Evolutionary conservation across 2,113 vertebrate species (phyloP).

Genomic region (Plectropomus leopardus): DNA sequence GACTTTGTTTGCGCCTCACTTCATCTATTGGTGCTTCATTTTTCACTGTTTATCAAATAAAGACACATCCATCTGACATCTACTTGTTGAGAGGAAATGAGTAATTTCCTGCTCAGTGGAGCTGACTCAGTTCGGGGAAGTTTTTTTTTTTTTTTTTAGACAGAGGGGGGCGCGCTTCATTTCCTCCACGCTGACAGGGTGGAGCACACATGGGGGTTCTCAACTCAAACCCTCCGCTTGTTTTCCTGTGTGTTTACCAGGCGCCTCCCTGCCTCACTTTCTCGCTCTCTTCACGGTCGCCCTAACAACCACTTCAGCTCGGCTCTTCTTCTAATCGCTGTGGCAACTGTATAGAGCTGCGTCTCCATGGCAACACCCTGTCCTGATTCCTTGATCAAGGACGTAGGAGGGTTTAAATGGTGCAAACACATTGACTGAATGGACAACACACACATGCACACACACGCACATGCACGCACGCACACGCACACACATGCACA

Average conservation of each 20-base stretch:
- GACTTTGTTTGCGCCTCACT: neutral
- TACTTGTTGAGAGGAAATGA: conserved; percentile 49
- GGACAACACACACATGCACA: conserved; percentile 38
- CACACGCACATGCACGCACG: neutral
- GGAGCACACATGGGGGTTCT: conserved; percentile 20
- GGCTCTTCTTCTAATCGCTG: conserved; percentile 77
- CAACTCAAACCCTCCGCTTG: conserved; percentile 51
- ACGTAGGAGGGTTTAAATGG: conserved; percentile 66
- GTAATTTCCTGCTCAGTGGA: conserved; percentile 56
- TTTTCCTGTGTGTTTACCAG: conserved; percentile 54
- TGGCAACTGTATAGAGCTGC: conserved; percentile 81
- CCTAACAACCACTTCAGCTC: conserved; percentile 82
- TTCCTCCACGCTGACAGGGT: conserved; percentile 31
- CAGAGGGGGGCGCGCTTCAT: neutral
- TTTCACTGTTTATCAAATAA: conserved; percentile 42
- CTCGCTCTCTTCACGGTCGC: conserved; percentile 67
- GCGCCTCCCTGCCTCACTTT: conserved; percentile 50
- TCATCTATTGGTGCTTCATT: neutral
- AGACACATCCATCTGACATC: conserved; percentile 38
- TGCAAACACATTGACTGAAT: conserved; percentile 56
- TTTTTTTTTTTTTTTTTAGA: conserved; percentile 4
- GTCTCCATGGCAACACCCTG: conserved; percentile 82
- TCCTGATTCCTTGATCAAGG: conserved; percentile 80
- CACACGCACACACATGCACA: neutral
- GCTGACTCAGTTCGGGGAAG: conserved; percentile 38